phyloP scores from a whole-genome alignment of 2,797 vertebrate species.

The Scolopax rusticola region DNA sequence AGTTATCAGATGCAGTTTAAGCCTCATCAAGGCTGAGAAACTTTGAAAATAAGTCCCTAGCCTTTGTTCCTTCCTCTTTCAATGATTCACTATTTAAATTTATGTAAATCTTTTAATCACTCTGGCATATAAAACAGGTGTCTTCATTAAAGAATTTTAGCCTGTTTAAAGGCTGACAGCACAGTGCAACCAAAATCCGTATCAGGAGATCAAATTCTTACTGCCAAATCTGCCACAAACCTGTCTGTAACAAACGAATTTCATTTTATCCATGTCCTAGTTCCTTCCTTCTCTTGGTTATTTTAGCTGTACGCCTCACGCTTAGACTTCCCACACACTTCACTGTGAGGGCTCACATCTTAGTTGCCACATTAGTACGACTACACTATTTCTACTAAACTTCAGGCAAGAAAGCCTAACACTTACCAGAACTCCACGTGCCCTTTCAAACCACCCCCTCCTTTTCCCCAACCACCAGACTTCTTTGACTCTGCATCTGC shows the following conservation, averaged over 20 bases:
- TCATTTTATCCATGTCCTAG: background rate
- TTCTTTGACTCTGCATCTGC: background rate
- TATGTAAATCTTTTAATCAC: background rate
- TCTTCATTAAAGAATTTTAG: background rate
- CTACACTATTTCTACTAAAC: background rate
- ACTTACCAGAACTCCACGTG: background rate
- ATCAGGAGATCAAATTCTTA: background rate
- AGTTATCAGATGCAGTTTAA: background rate
- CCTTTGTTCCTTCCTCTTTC: background rate
- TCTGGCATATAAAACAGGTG: background rate
- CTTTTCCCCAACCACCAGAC: background rate
- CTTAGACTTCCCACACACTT: background rate
- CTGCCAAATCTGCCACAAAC: background rate
- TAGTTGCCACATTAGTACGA: rapidly evolving
- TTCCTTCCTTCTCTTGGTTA: background rate
- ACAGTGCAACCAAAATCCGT: background rate
- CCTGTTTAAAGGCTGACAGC: background rate
- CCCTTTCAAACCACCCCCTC: background rate
- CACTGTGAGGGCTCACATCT: background rate
- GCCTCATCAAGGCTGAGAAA: background rate
- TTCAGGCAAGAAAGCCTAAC: background rate
- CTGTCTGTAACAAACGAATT: background rate
- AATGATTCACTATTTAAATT: background rate
- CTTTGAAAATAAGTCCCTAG: background rate
- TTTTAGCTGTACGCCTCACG: background rate